Conservation (phyloP, 2,888 invertebrate genomes). For the Machimus rusticus region DNA sequence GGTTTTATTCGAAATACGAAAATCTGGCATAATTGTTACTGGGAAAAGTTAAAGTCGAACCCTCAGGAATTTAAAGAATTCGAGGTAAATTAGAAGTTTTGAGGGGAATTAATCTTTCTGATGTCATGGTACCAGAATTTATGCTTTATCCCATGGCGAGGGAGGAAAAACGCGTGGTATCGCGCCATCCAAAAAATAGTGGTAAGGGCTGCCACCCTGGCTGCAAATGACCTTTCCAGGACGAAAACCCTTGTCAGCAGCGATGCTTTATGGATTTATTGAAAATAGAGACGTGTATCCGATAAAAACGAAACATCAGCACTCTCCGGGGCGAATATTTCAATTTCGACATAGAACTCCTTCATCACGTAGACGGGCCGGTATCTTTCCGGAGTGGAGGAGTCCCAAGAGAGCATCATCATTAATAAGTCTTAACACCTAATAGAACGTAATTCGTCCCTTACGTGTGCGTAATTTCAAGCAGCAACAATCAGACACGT, state of each 20-base stretch:
- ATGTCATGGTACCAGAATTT: background rate
- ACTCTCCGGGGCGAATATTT: conserved; percentile 16
- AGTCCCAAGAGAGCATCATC: conserved; percentile 39
- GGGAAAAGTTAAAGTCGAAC: background rate
- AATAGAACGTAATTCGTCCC: conserved; percentile 42
- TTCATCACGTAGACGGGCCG: conserved; percentile 25
- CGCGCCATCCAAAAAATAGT: too few species aligned
- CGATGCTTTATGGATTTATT: conserved; percentile 34
- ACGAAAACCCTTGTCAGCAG: conserved; percentile 33
- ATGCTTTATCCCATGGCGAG: background rate
- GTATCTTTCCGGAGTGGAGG: conserved; percentile 33
- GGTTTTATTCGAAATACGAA: too few species aligned
- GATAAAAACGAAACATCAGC: conserved; percentile 38
- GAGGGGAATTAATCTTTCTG: conserved; percentile 17
- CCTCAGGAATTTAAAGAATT: background rate
- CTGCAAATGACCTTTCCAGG: background rate
- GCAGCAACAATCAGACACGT: conserved; percentile 41
- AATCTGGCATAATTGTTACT: background rate
- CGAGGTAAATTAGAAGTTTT: background rate
- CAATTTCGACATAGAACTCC: conserved; percentile 37
- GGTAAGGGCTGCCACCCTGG: background rate
- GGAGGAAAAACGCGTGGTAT: background rate
- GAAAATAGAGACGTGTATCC: conserved; percentile 38
- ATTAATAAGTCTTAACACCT: conserved; percentile 44
- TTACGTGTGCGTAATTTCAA: conserved; percentile 43